Evolutionary conservation across 2,797 vertebrate species (phyloP).

Genomic region (Peromyscus melanophrys): DNA sequence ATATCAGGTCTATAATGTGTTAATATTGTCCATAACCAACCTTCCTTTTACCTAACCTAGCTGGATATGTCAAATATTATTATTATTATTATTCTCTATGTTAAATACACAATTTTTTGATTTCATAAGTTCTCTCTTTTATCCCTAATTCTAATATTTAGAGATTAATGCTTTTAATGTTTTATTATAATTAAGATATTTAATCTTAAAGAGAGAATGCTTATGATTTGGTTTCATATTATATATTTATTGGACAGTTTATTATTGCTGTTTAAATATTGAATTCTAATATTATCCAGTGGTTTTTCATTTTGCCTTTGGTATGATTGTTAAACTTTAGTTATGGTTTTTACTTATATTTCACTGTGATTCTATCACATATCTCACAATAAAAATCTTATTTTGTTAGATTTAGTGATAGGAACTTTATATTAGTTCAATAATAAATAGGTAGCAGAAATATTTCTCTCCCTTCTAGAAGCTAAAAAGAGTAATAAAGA

Average conservation of each 20-base stretch:
- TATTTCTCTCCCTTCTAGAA: neutral
- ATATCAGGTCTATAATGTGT: neutral
- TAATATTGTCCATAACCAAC: neutral
- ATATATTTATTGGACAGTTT: neutral
- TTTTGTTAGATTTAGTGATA: neutral
- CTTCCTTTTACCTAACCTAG: neutral
- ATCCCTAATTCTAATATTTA: neutral
- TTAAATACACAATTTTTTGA: neutral
- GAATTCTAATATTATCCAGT: neutral
- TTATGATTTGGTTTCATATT: neutral
- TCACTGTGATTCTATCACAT: neutral
- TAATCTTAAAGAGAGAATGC: neutral
- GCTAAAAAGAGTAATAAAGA: neutral
- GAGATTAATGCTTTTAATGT: neutral
- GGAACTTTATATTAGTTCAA: neutral
- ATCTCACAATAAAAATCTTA: neutral
- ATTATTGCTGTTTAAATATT: neutral
- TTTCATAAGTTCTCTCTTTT: neutral
- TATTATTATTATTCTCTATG: neutral
- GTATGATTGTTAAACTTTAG: neutral
- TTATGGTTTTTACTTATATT: neutral
- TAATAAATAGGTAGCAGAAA: neutral
- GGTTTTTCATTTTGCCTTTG: neutral
- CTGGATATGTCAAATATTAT: neutral
- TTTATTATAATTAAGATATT: neutral